Base-by-base conservation (phyloP, 2,113 vertebrate genomes). In the Phrynosoma blainvillii region DNA sequence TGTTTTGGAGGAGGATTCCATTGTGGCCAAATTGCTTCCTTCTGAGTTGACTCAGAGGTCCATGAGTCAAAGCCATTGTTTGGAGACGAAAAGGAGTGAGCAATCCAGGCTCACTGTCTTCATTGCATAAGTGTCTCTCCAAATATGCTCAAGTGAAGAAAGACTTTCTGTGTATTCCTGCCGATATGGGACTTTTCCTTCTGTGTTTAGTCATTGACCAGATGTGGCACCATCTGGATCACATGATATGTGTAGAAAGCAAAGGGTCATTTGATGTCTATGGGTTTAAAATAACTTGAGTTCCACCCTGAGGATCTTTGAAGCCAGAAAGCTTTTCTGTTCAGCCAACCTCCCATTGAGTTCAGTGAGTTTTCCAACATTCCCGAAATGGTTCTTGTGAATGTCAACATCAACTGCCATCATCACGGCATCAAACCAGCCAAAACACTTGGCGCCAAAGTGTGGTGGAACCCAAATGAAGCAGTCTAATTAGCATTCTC, bases 221-320 rank as follows among this genome's bases (percentile, higher is more conserved):
- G 93, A 95, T 94, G 93, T 93, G 86, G 68, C 42, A 56, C 30
- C 71, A 81, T 86, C 93, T 92, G 79, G 85, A 65, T 92, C 94
- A 93, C 66, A 93, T 62, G 74, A 92, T 82, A 70, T 86, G 40
- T 23, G 81, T 21, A 89, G 42, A 78, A 83, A 70, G 73, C 40
- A 68, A 77, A 16, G 74, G 73, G 80, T 88, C 80, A 83, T 88
- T 83, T 88, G 80, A 88, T 83, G 87, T 77, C 42, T 83, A 70
- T 7, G 30, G 59, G 59, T n/a, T 83, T 66, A 83, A 88, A 88
- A 88, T 77, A 88, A 68, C 62, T 83, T 47, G 25, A 36, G 36
- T 83, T 88, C 87, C 62, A 84, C 59, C 40, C 73, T 13, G 23
- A 70, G 14, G 16, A 36, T 70, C 62, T 77, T 88, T 40, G 73